A percentile compares a stretch with the other conserved stretches of the same genome.
Conservation (phyloP, 1,140 invertebrate genomes). For the Drosophila albomicans region DNA sequence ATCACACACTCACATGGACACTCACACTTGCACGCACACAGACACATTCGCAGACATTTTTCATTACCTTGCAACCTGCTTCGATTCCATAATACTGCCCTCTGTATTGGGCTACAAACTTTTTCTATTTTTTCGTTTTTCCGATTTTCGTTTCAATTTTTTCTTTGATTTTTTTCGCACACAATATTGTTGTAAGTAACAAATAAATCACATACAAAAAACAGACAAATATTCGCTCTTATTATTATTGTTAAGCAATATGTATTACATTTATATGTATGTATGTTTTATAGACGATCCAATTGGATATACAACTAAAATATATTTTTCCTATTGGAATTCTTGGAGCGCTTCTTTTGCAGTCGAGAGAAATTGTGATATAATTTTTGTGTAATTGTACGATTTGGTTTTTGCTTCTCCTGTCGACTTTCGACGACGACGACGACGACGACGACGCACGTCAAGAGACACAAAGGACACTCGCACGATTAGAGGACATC, state of each 20-base stretch:
- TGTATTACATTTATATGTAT: neutral
- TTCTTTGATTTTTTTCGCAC: neutral
- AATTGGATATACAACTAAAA: no score
- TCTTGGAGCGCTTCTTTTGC: neutral
- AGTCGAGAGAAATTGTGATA: neutral
- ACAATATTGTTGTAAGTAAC: neutral
- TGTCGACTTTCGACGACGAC: constrained; percentile 1
- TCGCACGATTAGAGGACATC: constrained; percentile 79
- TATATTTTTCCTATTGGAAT: neutral
- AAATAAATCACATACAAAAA: constrained; percentile 1
- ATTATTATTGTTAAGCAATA: neutral
- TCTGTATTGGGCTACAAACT: neutral
- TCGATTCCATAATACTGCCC: constrained; percentile 1
- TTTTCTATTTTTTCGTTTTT: neutral
- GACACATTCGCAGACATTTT: neutral
- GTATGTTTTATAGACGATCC: neutral
- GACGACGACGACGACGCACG: constrained; percentile 29
- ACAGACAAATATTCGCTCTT: neutral
- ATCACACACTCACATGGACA: no score
- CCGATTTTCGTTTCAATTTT: neutral
- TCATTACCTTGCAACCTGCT: constrained; percentile 1
- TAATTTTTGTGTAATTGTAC: neutral
- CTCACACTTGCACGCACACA: no score
- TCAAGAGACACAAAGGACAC: constrained; percentile 62
- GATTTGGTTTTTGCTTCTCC: constrained; percentile 32